phyloP scores from a whole-genome alignment of 2,888 invertebrate genomes.

The Torymus auratus region DNA sequence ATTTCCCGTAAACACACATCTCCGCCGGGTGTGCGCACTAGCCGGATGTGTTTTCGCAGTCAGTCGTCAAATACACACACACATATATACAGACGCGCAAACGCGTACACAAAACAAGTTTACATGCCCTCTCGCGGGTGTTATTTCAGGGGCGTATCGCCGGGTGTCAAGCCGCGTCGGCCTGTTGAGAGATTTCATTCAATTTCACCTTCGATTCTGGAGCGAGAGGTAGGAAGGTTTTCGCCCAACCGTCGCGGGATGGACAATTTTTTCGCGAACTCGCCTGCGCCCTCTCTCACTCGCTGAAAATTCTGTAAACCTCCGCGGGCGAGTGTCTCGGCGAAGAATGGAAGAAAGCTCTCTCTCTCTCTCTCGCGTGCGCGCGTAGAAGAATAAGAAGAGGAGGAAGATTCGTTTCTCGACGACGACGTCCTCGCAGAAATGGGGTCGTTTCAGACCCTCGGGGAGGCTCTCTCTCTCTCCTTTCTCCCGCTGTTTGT shows the following conservation, averaged over 20 bases:
- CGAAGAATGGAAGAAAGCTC: slow-evolving; percentile 8
- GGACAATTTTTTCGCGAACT: background rate
- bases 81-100: no score
- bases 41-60: slow-evolving; percentile 9
- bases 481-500: slow-evolving; percentile 29
- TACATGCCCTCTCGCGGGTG: slow-evolving; percentile 31
- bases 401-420: slow-evolving; percentile 18
- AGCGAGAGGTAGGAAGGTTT: background rate
- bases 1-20: slow-evolving; percentile 42
- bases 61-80: no score
- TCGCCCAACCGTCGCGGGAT: no score
- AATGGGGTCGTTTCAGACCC: slow-evolving; percentile 47
- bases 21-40: background rate
- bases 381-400: slow-evolving; percentile 3
- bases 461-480: slow-evolving; percentile 1
- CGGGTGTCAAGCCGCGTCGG: background rate
- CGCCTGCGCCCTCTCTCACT: background rate
- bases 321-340: slow-evolving; percentile 9
- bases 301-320: background rate
- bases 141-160: slow-evolving; percentile 22
- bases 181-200: slow-evolving; percentile 48
- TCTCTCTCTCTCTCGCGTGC: no score
- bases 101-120: slow-evolving; percentile 23
- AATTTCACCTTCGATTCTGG: slow-evolving; percentile 39
- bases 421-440: slow-evolving; percentile 22